Base-by-base conservation (phyloP, 2,797 vertebrate genomes). In the Scolopax rusticola region DNA sequence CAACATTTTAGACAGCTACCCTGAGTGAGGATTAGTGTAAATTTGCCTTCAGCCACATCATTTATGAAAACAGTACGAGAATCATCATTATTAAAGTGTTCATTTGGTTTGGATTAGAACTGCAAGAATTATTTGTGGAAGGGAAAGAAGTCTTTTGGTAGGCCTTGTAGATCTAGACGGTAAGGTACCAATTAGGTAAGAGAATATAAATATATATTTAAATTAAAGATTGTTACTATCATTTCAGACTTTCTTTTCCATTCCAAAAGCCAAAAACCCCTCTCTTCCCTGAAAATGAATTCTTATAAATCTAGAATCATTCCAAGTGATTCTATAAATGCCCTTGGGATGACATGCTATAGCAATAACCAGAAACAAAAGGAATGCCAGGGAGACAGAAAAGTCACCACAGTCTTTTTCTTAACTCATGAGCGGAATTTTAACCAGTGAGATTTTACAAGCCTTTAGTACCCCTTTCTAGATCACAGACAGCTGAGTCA, bases 321-420 rank as follows among this genome's bases (percentile, higher is more conserved):
- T 81, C 57, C 61, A 90, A 68, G 48, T 48, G 64, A 86, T 91
- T 94, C 61, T 71, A 69, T 68, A 94, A 86, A 90, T 84, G 80
- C 78, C n/a, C 56, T 60, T 54, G 38, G 59, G 30, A 84, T 69
- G 50, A 87, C 67, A 84, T 23, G 63, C 60, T 73, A 23, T 28
- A 88, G 83, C 83, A 95, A 75, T 81, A 93, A 88, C 15, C 40
- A 71, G 88, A 93, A 95, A 88, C 61, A 88, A 88, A 91, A 28
- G n/a, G 69, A 94, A 86, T 69, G 80, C 71, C 92, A 85, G 21
- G 33, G 70, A 88, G 60, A 81, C 24, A 73, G 57, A 86, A 88
- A 93, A 96, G 86, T 71, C 77, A 90, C 73, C 54, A 73, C 50
- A 56, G 67, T 54, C 65, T 81, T 81, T 83, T 75, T 73, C 41